phyloP scores from a whole-genome alignment of 2,888 invertebrate genomes.

The Heliconius cydno region DNA sequence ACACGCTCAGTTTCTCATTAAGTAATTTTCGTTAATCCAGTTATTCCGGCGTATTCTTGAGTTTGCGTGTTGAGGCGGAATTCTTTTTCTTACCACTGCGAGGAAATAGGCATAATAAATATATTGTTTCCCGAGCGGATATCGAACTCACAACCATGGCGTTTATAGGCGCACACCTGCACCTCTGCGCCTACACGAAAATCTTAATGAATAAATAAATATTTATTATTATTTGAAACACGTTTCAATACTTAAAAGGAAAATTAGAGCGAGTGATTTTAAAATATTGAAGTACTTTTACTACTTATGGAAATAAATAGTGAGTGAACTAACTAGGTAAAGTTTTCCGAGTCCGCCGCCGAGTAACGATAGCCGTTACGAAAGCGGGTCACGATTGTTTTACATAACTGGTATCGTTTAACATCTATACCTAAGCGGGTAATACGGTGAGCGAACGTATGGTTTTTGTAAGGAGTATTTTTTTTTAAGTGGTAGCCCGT shows the following conservation, averaged over 20 bases:
- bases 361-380: constrained; percentile 51
- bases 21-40: too few relatives aligned
- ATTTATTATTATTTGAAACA: too few relatives aligned
- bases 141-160: too few relatives aligned
- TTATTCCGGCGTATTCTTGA: too few relatives aligned
- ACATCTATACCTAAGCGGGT: constrained; percentile 6
- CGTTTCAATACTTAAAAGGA: constrained; percentile 6
- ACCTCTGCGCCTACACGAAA: too few relatives aligned
- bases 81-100: too few relatives aligned
- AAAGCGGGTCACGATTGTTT: constrained; percentile 54
- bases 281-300: constrained; percentile 38
- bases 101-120: too few relatives aligned
- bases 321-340: constrained; percentile 44
- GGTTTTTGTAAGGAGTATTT: not conserved
- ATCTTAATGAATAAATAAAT: too few relatives aligned
- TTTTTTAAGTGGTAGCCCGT: not conserved
- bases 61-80: too few relatives aligned
- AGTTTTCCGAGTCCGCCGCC: constrained; percentile 42
- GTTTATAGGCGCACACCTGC: too few relatives aligned
- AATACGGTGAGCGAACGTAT: constrained; percentile 3
- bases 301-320: constrained; percentile 39
- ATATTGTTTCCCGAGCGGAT: too few relatives aligned
- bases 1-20: too few relatives aligned
- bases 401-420: constrained; percentile 53
- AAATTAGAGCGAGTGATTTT: constrained; percentile 35